Base-by-base conservation (phyloP, 1,140 invertebrate species). In the Pectinophora gossypiella region DNA sequence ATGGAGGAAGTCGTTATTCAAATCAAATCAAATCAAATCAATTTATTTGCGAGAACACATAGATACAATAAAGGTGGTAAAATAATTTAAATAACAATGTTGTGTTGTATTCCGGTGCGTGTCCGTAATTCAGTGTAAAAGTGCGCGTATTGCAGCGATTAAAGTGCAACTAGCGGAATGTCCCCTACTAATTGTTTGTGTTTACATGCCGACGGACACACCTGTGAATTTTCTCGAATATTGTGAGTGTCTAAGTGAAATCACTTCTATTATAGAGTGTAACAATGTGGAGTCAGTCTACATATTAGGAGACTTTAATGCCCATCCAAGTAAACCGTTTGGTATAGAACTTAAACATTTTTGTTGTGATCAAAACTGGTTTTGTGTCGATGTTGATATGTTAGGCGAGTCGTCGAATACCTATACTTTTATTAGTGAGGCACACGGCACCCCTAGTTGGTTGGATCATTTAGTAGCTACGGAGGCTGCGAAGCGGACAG, bases 341-440 rank as follows among this genome's bases (percentile, higher is more conserved):
- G 13, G 18, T 15, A 43, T 12, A 7, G 48, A 51, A 42, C 20
- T 51, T 38, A 0, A 22, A 7, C 3, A 42, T 7, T 51, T 51
- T 27, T 51, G 48, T 42, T 13, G n/a, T 3, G 48, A 51, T 2
- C 36, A 51, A 20, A 40, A 42, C 4, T 51, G 36, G 38, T 32
- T 22, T 1, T 51, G 48, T 51, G 48, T 32, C 0, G 48, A 51
- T 16, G 19, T 48, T 1, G 51, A 56, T 20, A 19, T 40, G 9
- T 16, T 56, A 0, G 54, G 51, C 3, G n/a, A 52, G 16, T 6
- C 12, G 0, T 61, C 56, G 1, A 21, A 54, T 32, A 54, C 55
- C 1, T 57, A 53, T 35, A 60, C 48, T 16, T 64, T 46, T 44
- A 23, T 51, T 22, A 57, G 59, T 56, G 58, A 65, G 12, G 44